Evolutionary conservation across 2,888 invertebrate species (phyloP).

Genomic region (Gisinianus flammeolus): DNA sequence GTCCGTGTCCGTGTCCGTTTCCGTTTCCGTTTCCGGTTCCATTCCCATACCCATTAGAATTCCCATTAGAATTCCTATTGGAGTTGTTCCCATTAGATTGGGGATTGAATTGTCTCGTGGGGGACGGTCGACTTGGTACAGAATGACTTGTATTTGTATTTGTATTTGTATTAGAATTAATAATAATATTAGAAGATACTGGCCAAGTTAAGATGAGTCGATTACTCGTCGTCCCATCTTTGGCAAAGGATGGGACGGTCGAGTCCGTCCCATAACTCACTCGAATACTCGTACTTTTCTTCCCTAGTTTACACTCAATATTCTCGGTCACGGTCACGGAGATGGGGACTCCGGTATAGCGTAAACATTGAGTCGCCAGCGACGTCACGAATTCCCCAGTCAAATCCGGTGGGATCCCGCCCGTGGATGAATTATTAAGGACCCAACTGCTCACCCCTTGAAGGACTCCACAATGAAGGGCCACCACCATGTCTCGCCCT

Average conservation of each 20-base stretch:
- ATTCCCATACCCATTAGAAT: background rate
- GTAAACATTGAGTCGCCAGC: conserved; percentile 61
- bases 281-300: conserved; percentile 71
- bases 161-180: conserved; percentile 24
- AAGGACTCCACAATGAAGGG: conserved; percentile 65
- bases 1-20: conserved; percentile 9
- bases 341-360: conserved; percentile 73
- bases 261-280: conserved; percentile 63
- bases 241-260: conserved; percentile 54
- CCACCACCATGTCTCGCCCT: conserved; percentile 88
- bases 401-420: conserved; percentile 58
- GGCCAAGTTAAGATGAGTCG: conserved; percentile 56
- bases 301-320: conserved; percentile 83
- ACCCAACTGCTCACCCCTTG: conserved; percentile 59
- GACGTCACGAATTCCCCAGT: conserved; percentile 58
- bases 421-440: conserved; percentile 47
- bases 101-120: background rate
- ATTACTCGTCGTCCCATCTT: conserved; percentile 53
- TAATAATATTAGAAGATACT: conserved; percentile 15
- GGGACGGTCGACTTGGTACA: too few species aligned
- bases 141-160: background rate
- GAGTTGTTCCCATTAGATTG: background rate
- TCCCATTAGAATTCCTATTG: background rate
- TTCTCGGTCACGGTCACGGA: conserved; percentile 73
- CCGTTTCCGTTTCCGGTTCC: background rate